Base-by-base conservation (phyloP, 2,888 invertebrate genomes). In the Prenolepis imparis region DNA sequence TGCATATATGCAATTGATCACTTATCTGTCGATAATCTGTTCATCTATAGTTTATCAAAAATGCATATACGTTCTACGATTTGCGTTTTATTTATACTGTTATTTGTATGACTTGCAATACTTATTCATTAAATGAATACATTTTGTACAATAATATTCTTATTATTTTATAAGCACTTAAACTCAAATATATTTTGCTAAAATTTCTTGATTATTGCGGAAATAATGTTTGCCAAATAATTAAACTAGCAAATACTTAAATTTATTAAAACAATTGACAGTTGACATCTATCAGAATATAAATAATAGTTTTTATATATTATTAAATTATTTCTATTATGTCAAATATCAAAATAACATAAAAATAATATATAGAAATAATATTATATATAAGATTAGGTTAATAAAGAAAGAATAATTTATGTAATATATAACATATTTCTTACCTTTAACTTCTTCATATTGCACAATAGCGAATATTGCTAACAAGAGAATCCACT, bases 1-100 rank as follows among this genome's bases (percentile, higher is more conserved):
- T 24, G 18, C 67, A 63, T 66, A 36, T 39, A 36, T 24, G 18
- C 67, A 63, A 83, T 87, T 78, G 64, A 89, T 89, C 84, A 85
- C 44, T 73, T 66, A 55, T 77, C 57, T 84, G 72, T 83, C 67
- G 80, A 73, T 52, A 36, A 55, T 72, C 48, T 75, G 15, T 36
- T 63, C 68, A 63, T 66, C 39, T 39, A 12, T 12, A 64, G 28
- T 61, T 61, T 82, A 74, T 68, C 52, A 85, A 72, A 15, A 80
- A 86, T 86, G 81, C 41, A 84, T 82, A 72, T 64, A 55, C 21
- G 59, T 74, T 83, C 57, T 74, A 63, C 21, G 59, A 55, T 52
- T 15, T 57, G 21, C 11, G 24, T 72, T 72, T 36, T 68, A 55
- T 87, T 77, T 59, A 21, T 52, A 24, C 41, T 55, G 61, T 70